Evolutionary conservation across 2,888 invertebrate genomes (phyloP), one percentile per base, ranked within the genome.

Genomic region (Xestia rhomboidea): DNA sequence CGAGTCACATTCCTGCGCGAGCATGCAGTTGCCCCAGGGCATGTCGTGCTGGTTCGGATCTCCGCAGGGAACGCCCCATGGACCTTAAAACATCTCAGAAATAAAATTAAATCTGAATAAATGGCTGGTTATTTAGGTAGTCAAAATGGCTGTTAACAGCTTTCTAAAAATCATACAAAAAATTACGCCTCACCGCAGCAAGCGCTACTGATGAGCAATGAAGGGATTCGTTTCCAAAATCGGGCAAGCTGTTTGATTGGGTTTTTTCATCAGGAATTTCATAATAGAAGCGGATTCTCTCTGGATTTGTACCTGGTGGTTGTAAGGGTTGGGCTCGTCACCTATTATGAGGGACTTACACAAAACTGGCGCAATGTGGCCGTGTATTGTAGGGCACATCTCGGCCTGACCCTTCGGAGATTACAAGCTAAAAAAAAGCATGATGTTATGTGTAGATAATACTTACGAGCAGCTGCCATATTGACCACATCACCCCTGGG

Each of bases 11-110:
- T 95, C 95, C 86, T 90, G 88, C 0, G 94, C 81, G 13, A 95
- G 83, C 93, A 94, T 93, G 84, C 96, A 96, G 21, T 89, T 87
- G 1, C 96, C 96, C 96, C 95, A 96, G 0, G 96, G 96, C 90
- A 93, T 91, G 73, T 96, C 96, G 73, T 95, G 94, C 76, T 95
- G 95, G 67, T 93, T 92, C 0, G 96, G 96, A 83, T 96, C 96
- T 0, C 96, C 96, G 79, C 96, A 96, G 0, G 94, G 91, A 6
- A 95, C 92, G 3, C 96, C 96, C 96, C 95, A 96, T 1, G 96
- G 96, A 57, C 96, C 96, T 96, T 70, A 15, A 84, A 83, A 34
- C 18, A 85, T 68, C 4, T 30, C 24, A 30, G 21, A 41, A n/a
- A 49, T 41, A 8, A 46, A 46, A 0, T 21, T 27, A 13, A 34